phyloP scores from a whole-genome alignment of 2,888 invertebrate species.

The Erebia ligea region DNA sequence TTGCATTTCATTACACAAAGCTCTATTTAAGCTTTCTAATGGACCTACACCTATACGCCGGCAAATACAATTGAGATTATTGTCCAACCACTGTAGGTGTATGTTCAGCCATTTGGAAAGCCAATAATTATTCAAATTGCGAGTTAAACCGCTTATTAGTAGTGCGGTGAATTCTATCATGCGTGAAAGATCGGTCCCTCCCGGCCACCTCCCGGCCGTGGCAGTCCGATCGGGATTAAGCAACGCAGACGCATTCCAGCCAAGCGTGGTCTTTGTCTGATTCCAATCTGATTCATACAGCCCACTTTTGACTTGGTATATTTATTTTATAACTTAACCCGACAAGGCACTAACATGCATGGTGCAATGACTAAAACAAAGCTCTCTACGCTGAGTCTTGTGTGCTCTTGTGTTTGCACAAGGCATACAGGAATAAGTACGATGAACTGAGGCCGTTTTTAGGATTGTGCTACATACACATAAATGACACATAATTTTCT shows the following conservation, averaged over 20 bases:
- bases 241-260: slow-evolving; percentile 52
- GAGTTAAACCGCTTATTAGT: slow-evolving; percentile 65
- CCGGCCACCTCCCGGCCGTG: slow-evolving; percentile 39
- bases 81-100: slow-evolving; percentile 47
- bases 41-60: slow-evolving; percentile 25
- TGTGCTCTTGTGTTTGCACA: neutral
- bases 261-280: slow-evolving; percentile 47
- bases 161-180: slow-evolving; percentile 60
- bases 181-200: slow-evolving; percentile 43
- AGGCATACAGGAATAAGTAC: neutral
- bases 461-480: no score
- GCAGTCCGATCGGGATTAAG: slow-evolving; percentile 47
- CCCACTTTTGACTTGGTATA: slow-evolving; percentile 50
- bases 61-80: slow-evolving; percentile 38
- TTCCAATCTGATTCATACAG: slow-evolving; percentile 48
- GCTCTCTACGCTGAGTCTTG: neutral
- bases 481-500: no score
- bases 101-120: slow-evolving; percentile 55
- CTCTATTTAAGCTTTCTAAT: slow-evolving; percentile 17
- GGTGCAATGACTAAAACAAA: neutral
- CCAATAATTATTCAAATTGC: slow-evolving; percentile 69
- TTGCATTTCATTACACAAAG: slow-evolving; percentile 18
- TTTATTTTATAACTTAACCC: slow-evolving; percentile 37
- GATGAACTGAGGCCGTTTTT: neutral
- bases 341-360: slow-evolving; percentile 10